These are phyloP conservation scores for Bombyx huttoni DNA, from an alignment of 2,888 invertebrate genomes.

Conservation along the genomic window DNA sequence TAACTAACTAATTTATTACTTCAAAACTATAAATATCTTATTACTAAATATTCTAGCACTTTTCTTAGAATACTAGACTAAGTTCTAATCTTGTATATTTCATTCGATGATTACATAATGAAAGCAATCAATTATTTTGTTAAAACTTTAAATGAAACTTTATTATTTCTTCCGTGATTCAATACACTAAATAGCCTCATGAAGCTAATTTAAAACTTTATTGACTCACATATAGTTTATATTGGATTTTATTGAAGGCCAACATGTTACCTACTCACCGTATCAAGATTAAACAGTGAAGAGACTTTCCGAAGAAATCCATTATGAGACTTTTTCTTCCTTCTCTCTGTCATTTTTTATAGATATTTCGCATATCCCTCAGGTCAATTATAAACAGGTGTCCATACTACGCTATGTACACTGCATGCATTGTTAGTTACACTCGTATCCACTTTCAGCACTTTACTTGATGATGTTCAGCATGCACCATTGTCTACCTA, in stretches of 20 bases:
- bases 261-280: constrained; percentile 74
- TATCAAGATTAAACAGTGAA: constrained; percentile 88
- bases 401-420: constrained; percentile 68
- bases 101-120: neutral
- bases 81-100: neutral
- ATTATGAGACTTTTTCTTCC: constrained; percentile 72
- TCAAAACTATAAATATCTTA: no score
- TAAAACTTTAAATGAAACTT: neutral
- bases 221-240: constrained; percentile 6
- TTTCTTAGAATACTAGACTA: neutral
- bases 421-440: constrained; percentile 73
- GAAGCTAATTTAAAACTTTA: constrained; percentile 7
- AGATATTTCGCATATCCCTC: constrained; percentile 59
- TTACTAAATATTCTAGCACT: no score
- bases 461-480: constrained; percentile 52
- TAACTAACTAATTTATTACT: no score
- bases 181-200: neutral
- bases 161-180: neutral
- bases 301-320: constrained; percentile 92
- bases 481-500: constrained; percentile 72
- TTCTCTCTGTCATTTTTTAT: constrained; percentile 68
- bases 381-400: constrained; percentile 34
- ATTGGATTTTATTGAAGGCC: constrained; percentile 11
- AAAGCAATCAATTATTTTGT: neutral
- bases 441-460: constrained; percentile 63